A percentile compares a stretch with the other conserved stretches of the same genome.
These are phyloP conservation scores for Poeciliopsis presidionis DNA, from an alignment of 2,797 vertebrate species.

Conservation along the genomic window DNA sequence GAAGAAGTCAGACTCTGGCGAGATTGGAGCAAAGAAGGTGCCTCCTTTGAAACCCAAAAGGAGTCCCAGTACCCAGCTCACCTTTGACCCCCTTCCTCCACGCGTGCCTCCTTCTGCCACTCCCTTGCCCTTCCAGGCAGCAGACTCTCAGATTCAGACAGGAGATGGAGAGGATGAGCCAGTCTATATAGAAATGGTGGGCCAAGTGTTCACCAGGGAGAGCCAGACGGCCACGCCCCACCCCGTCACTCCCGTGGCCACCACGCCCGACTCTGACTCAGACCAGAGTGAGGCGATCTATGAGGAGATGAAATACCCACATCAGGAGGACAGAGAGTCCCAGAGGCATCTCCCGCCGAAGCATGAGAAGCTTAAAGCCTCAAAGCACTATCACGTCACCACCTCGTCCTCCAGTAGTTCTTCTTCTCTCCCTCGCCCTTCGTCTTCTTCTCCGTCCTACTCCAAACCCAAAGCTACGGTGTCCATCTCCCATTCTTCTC, in stretches of 20 bases:
- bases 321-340: slow-evolving; percentile 79
- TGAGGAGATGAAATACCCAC: slow-evolving; percentile 93
- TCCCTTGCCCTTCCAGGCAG: slow-evolving; percentile 80
- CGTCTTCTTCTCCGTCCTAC: slow-evolving; percentile 81
- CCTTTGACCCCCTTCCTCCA: slow-evolving; percentile 77
- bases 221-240: slow-evolving; percentile 78
- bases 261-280: slow-evolving; percentile 88
- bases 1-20: slow-evolving; percentile 85
- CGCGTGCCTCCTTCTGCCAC: slow-evolving; percentile 73
- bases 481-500: slow-evolving; percentile 82
- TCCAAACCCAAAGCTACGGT: slow-evolving; percentile 82
- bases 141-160: slow-evolving; percentile 69
- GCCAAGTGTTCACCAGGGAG: slow-evolving; percentile 86
- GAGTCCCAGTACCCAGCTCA: slow-evolving; percentile 91
- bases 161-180: slow-evolving; percentile 86
- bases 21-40: slow-evolving; percentile 84
- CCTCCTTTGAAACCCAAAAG: slow-evolving; percentile 90
- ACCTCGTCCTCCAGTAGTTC: slow-evolving; percentile 71
- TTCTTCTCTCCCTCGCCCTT: slow-evolving; percentile 75
- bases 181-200: slow-evolving; percentile 95
- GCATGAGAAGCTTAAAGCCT: slow-evolving; percentile 77
- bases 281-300: slow-evolving; percentile 95
- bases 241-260: slow-evolving; percentile 78
- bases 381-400: slow-evolving; percentile 78
- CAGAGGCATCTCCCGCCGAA: slow-evolving; percentile 76